Base-by-base conservation (phyloP, 2,888 invertebrate genomes). In the Perithous albicinctus region DNA sequence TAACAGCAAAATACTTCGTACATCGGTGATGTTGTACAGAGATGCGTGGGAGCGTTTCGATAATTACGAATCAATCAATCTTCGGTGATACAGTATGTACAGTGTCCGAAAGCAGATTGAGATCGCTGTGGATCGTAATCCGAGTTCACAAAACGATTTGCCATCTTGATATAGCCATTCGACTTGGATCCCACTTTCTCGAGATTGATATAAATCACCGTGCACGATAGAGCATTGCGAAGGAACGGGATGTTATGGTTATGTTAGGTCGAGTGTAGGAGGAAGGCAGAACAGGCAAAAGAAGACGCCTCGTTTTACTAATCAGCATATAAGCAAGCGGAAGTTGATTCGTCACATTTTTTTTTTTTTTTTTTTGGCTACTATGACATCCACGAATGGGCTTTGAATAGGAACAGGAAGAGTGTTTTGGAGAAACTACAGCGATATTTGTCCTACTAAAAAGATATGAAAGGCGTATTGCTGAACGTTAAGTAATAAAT, bases 171-270 rank as follows among this genome's bases (percentile, higher is more conserved):
- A 29, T 8, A 46, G 64, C 56, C 23, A 76, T 80, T 67, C 66
- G n/a, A 15, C n/a, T 32, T 32, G 59, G 32, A 72, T 15, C 38
- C 48, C 56, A 41, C 72, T 61, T 80, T 72, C 72, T 51, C 72
- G 32, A 66, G 41, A 56, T 69, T 64, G 74, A 59, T 59, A 75
- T 64, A 64, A 80, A 80, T 72, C 12, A 46, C 75, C 7, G 20
- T 75, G 20, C 35, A 29, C 64, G 64, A 56, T 48, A 6, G 38
- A 63, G 23, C 46, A 54, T 46, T 35, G 29, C 46, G 18, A 15
- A 64, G 15, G 5, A 64, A 63, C n/a, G 54, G 51, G 69, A 43
- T n/a, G 38, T 26, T 15, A n/a, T 43, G 70, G 15, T 54, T 51
- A 32, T 64, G 18, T 2, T 46, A 23, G 26, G 7, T 7, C 29